Evolutionary conservation across 2,797 vertebrate species (phyloP).

Genomic region (Chiloscyllium punctatum): DNA sequence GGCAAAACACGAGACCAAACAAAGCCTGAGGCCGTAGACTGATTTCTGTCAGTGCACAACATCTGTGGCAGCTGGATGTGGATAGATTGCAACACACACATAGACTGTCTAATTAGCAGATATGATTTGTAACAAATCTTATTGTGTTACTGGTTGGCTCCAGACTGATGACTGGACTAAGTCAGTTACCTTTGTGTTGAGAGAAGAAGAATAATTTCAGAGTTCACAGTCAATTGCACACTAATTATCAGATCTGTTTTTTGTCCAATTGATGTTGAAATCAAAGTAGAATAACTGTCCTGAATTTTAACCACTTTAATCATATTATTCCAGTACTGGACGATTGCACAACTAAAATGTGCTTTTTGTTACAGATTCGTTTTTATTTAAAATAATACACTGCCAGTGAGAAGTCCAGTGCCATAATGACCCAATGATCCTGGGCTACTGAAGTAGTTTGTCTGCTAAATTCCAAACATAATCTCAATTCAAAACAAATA

Average conservation of each 20-base stretch:
- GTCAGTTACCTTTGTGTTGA: neutral
- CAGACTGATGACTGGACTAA: neutral
- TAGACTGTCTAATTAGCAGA: slow-evolving; percentile 62
- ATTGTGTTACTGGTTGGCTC: slow-evolving; percentile 17
- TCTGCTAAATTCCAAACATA: neutral
- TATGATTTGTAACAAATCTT: slow-evolving; percentile 30
- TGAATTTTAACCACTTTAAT: neutral
- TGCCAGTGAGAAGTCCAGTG: neutral
- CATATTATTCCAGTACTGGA: neutral
- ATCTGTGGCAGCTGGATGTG: slow-evolving; percentile 63
- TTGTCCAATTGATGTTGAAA: neutral
- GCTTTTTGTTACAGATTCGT: neutral
- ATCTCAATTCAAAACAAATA: neutral
- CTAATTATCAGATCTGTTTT: neutral
- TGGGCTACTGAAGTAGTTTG: neutral
- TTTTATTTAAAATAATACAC: neutral
- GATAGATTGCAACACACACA: slow-evolving; percentile 50
- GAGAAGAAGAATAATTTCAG: neutral
- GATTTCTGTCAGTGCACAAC: slow-evolving; percentile 65
- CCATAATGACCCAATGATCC: neutral
- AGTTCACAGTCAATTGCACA: neutral
- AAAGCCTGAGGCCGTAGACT: slow-evolving; percentile 64
- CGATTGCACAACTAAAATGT: neutral
- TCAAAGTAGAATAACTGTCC: neutral
- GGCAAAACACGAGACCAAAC: slow-evolving; percentile 66